Evolutionary conservation across 2,888 invertebrate species (phyloP).

Genomic region (Tethea ocularis): DNA sequence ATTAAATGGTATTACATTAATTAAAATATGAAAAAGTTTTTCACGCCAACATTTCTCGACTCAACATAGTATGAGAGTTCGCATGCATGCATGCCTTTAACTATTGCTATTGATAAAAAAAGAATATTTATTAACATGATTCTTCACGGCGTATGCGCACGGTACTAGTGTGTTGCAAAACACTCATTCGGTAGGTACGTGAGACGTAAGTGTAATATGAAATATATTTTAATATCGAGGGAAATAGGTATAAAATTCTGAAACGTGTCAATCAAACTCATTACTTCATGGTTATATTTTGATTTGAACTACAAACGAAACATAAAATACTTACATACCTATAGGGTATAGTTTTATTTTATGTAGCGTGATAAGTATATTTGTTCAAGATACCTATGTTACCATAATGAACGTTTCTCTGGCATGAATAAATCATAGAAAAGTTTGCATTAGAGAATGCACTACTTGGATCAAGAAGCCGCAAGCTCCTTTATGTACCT

Average conservation of each 20-base stretch:
- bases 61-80: constrained; percentile 18
- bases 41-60: not conserved
- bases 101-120: constrained; percentile 51
- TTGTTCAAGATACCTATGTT: too few species aligned
- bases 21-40: constrained; percentile 31
- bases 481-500: too few species aligned
- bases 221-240: constrained; percentile 25
- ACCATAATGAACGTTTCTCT: too few species aligned
- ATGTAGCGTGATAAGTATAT: too few species aligned
- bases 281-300: too few species aligned
- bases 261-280: not conserved
- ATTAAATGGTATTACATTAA: constrained; percentile 40
- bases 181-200: constrained; percentile 23
- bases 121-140: constrained; percentile 59
- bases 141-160: constrained; percentile 50
- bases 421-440: too few species aligned
- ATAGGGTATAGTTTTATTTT: not conserved
- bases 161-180: constrained; percentile 30
- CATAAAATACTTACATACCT: too few species aligned
- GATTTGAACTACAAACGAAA: too few species aligned
- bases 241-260: not conserved
- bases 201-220: too few species aligned
- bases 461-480: too few species aligned
- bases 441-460: too few species aligned
- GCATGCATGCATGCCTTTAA: constrained; percentile 21